A percentile compares a stretch with the other conserved stretches of the same genome.
phyloP scores from a whole-genome alignment of 1,140 invertebrate species.

The Cotesia vestalis region DNA sequence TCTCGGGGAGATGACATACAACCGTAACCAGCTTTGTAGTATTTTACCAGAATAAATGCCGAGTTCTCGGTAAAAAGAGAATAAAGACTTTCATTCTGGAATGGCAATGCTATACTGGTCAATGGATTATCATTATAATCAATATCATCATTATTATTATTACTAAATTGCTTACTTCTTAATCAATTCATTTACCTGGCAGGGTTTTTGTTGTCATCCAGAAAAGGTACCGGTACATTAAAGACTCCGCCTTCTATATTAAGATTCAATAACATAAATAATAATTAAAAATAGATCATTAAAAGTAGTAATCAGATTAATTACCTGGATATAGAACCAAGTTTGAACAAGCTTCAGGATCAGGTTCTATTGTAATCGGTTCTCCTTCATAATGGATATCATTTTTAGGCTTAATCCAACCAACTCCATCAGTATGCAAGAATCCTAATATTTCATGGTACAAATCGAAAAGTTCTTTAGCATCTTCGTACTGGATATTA shows the following conservation, averaged over 20 bases:
- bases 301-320: background rate
- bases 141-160: conserved; percentile 1
- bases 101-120: conserved; percentile 64
- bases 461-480: conserved; percentile 66
- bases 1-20: conserved; percentile 61
- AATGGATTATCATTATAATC: conserved; percentile 27
- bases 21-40: conserved; percentile 66
- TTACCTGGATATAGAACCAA: conserved; percentile 50
- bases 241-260: conserved; percentile 23
- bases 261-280: conserved; percentile 7
- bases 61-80: conserved; percentile 66
- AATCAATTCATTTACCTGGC: conserved; percentile 49
- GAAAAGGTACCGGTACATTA: conserved; percentile 63
- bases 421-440: conserved; percentile 68
- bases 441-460: conserved; percentile 67
- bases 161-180: too few relatives aligned
- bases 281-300: background rate
- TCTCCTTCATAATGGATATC: conserved; percentile 50
- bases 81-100: conserved; percentile 63
- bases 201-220: conserved; percentile 60
- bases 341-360: conserved; percentile 43
- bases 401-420: conserved; percentile 65
- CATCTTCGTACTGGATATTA: conserved; percentile 67
- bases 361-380: conserved; percentile 42
- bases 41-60: conserved; percentile 68